Conservation (phyloP, 2,797 vertebrate genomes). For the Trichosurus vulpecula region DNA sequence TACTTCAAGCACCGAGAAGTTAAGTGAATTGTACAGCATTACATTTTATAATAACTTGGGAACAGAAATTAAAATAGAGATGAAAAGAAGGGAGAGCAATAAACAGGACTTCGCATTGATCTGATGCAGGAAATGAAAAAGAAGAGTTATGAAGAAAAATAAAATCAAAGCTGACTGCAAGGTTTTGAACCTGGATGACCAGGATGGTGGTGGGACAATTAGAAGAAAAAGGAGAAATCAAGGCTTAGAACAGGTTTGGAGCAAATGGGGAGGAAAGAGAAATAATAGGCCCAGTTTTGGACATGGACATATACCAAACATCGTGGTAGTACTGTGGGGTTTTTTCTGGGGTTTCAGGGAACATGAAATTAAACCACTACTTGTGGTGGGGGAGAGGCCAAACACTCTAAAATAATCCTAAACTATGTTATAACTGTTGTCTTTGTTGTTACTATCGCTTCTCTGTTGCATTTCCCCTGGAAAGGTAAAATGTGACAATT, state of each 20-base stretch:
- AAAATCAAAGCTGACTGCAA: not conserved
- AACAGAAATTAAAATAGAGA: not conserved
- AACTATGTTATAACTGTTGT: not conserved
- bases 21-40: not conserved
- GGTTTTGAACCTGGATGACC: not conserved
- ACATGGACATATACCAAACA: not conserved
- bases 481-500: not conserved
- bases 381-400: not conserved
- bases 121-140: not conserved
- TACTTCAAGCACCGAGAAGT: not conserved
- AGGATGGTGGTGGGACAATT: not conserved
- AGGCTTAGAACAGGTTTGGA: not conserved
- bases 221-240: not conserved
- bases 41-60: not conserved
- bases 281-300: not conserved
- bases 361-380: not conserved
- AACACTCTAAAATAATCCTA: not conserved
- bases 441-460: not conserved
- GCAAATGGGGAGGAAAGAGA: not conserved
- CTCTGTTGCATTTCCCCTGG: not conserved
- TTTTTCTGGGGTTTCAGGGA: not conserved
- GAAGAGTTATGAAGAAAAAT: not conserved
- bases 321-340: not conserved
- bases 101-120: not conserved
- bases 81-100: not conserved